Percentiles rank a stretch among this genome's conserved stretches.
phyloP scores from a whole-genome alignment of 1,140 invertebrate species.

The Limonius californicus region DNA sequence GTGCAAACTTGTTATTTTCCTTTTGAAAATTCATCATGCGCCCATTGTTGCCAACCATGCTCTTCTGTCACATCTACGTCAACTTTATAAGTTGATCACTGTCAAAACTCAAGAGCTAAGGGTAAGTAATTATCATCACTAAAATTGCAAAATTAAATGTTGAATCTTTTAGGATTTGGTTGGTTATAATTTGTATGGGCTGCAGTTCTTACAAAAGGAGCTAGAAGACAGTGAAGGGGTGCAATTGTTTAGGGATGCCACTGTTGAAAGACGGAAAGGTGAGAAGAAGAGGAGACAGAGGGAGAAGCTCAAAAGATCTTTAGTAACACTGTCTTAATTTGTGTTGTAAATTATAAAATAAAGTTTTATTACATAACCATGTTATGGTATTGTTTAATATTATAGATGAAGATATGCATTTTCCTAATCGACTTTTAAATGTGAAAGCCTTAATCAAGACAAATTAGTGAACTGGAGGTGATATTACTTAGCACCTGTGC shows the following conservation, averaged over 20 bases:
- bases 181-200: conserved; percentile 83
- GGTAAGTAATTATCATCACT: conserved; percentile 54
- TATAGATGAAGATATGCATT: too few relatives aligned
- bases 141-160: not conserved
- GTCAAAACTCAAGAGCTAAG: conserved; percentile 58
- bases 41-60: conserved; percentile 69
- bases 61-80: conserved; percentile 66
- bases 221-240: conserved; percentile 79
- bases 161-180: conserved; percentile 66
- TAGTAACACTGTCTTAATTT: conserved; percentile 4
- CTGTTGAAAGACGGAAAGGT: conserved; percentile 59
- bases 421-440: too few relatives aligned
- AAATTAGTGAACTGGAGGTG: too few relatives aligned
- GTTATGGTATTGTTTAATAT: too few relatives aligned
- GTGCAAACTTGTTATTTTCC: conserved; percentile 70
- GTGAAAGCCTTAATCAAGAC: too few relatives aligned
- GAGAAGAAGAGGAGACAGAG: conserved; percentile 66
- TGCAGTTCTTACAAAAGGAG: conserved; percentile 71
- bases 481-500: too few relatives aligned
- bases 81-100: conserved; percentile 58
- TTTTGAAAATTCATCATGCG: conserved; percentile 81
- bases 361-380: too few relatives aligned
- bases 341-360: too few relatives aligned
- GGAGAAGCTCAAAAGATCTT: conserved; percentile 65
- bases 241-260: conserved; percentile 80